Percentiles rank a stretch among this genome's conserved stretches.
Conservation (phyloP, 2,113 vertebrate genomes). For the Hyperopisus bebe region DNA sequence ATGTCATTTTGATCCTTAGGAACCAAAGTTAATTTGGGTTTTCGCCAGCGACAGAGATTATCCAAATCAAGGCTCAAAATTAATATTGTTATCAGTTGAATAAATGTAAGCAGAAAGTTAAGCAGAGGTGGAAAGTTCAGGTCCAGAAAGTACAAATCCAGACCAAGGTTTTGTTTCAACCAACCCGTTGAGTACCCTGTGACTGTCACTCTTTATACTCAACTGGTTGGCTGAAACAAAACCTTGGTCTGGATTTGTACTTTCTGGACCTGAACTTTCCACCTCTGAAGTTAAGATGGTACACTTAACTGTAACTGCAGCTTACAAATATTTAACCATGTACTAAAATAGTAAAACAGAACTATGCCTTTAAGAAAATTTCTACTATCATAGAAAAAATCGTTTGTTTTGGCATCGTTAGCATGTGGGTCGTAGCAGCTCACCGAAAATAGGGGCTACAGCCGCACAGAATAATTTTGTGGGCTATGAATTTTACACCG, state of each 20-base stretch:
- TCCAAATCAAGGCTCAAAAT: neutral
- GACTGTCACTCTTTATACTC: no score
- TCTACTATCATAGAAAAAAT: neutral
- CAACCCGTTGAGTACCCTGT: no score
- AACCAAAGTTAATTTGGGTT: neutral
- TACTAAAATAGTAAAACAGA: neutral
- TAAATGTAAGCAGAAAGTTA: no score
- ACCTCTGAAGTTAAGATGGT: no score
- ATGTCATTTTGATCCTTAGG: neutral
- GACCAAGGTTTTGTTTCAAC: no score
- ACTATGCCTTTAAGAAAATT: neutral
- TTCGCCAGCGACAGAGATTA: neutral
- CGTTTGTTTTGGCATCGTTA: neutral
- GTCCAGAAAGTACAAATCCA: no score
- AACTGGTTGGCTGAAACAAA: no score
- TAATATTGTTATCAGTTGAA: neutral
- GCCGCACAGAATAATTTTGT: neutral
- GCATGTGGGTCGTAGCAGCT: neutral
- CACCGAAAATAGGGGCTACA: neutral
- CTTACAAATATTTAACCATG: neutral
- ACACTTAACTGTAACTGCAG: neutral
- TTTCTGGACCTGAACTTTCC: no score
- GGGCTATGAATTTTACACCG: neutral
- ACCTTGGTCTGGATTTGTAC: no score
- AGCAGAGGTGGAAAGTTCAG: no score